These are phyloP conservation scores for Stomorhina lunata DNA, from an alignment of 2,888 invertebrate genomes.

Conservation along the genomic window DNA sequence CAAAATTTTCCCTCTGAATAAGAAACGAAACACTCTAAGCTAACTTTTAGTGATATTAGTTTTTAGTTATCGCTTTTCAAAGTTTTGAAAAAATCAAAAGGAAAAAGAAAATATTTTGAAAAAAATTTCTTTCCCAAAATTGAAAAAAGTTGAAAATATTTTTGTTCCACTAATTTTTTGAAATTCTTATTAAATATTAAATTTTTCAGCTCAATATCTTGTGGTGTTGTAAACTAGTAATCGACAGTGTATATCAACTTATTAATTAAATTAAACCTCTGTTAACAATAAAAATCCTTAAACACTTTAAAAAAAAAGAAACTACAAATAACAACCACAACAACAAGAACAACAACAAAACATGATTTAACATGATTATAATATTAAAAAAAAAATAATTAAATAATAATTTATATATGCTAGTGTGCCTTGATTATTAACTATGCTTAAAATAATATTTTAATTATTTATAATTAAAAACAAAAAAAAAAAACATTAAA, in stretches of 20 bases:
- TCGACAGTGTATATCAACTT: no score
- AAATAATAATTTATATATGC: conserved; percentile 70
- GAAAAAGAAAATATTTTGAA: not conserved
- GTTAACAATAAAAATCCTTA: not conserved
- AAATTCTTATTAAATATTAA: no score
- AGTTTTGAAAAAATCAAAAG: no score
- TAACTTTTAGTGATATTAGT: not conserved
- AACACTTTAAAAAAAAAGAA: not conserved
- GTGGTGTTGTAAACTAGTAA: no score
- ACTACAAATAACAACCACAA: conserved; percentile 4
- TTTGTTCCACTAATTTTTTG: not conserved
- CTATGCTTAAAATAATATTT: conserved; percentile 68
- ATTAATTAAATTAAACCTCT: not conserved
- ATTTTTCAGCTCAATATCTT: no score
- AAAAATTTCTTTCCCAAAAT: not conserved
- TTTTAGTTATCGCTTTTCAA: not conserved
- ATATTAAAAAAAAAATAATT: conserved; percentile 35
- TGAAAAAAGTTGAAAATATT: not conserved
- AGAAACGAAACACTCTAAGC: not conserved
- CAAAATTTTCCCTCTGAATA: no score
- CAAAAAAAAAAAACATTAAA: conserved; percentile 17
- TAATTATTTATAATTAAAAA: conserved; percentile 53
- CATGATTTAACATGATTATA: not conserved
- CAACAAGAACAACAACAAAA: conserved; percentile 7
- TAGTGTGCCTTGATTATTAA: conserved; percentile 76